Percentiles rank a stretch among this genome's conserved stretches.
Conservation (phyloP, 2,113 vertebrate genomes). For the Zosterops borbonicus region DNA sequence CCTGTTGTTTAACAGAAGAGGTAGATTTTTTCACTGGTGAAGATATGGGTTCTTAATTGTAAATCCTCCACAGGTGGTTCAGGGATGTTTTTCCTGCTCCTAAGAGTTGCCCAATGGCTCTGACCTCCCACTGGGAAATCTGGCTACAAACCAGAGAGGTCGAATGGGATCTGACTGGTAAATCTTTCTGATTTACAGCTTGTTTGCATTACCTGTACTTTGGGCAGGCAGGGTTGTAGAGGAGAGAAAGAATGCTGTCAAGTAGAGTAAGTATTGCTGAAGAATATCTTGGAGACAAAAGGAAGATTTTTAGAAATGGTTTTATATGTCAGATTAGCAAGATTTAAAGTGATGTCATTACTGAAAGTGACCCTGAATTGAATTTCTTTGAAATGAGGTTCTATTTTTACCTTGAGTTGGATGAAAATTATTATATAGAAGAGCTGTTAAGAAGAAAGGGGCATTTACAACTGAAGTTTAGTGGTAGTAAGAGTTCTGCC, state of each 20-base stretch:
- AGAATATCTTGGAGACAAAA: not conserved
- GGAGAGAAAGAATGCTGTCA: not conserved
- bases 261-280: not conserved
- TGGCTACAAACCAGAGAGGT: not conserved
- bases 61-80: not conserved
- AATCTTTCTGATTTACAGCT: not conserved
- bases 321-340: not conserved
- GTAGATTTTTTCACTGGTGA: not conserved
- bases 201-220: not conserved
- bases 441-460: not conserved
- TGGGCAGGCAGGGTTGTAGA: not conserved
- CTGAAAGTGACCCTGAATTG: not conserved
- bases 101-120: not conserved
- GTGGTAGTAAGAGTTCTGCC: not conserved
- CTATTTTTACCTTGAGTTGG: not conserved
- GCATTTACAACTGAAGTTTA: not conserved
- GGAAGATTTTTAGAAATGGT: not conserved
- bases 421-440: not conserved
- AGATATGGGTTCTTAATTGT: not conserved
- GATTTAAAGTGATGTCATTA: not conserved
- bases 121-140: not conserved
- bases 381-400: not conserved
- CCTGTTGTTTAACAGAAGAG: not conserved
- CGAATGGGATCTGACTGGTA: not conserved
- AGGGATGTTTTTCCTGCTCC: not conserved